These are phyloP conservation scores for Galleria mellonella DNA, from an alignment of 1,140 invertebrate species.

Conservation along the genomic window DNA sequence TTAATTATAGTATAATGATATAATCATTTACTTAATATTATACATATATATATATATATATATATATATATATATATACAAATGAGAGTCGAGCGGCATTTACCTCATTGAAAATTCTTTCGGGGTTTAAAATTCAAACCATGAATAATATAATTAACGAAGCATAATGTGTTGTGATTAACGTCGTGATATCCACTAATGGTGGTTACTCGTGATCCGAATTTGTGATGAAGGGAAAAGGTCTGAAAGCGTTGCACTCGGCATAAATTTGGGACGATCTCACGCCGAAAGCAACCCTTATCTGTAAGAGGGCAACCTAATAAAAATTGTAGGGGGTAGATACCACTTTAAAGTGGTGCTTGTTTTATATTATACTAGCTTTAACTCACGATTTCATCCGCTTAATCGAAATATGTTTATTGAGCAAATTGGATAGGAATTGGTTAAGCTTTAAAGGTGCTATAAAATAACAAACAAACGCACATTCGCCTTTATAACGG, in stretches of 20 bases:
- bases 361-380: too few species aligned
- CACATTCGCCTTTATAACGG: too few species aligned
- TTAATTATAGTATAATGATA: neutral
- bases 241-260: neutral
- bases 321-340: too few species aligned
- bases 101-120: neutral
- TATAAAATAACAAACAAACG: too few species aligned
- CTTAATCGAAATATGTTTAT: too few species aligned
- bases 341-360: too few species aligned
- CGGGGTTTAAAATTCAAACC: neutral
- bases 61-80: neutral
- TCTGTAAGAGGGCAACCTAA: too few species aligned
- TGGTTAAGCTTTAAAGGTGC: too few species aligned
- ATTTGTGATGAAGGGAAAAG: conserved; percentile 3
- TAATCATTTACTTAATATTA: neutral
- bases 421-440: too few species aligned
- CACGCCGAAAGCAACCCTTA: neutral
- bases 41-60: neutral
- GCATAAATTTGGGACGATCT: conserved; percentile 2
- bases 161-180: conserved; percentile 3
- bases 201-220: neutral
- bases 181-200: conserved; percentile 3
- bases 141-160: conserved; percentile 3
- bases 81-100: neutral
- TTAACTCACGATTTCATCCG: too few species aligned